Percentiles rank a stretch among this genome's conserved stretches.
Evolutionary conservation across 2,797 vertebrate genomes (phyloP).

Genomic region (Channallabes apus): DNA sequence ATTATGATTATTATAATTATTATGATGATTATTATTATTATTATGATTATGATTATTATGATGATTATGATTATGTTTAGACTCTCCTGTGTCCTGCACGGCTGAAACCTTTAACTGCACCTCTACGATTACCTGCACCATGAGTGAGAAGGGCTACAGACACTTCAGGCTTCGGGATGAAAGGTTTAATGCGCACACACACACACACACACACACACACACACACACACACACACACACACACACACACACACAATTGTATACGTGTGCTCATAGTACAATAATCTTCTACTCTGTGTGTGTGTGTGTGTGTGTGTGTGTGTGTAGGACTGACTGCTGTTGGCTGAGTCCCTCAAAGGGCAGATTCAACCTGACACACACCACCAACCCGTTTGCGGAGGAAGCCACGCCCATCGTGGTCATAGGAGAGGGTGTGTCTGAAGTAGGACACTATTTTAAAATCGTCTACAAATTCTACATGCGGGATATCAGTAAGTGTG

Average conservation of each 20-base stretch:
- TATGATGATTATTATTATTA: too few species aligned
- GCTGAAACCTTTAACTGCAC: constrained; percentile 73
- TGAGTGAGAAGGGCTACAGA: constrained; percentile 11
- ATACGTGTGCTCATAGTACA: background rate
- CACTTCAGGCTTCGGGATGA: constrained; percentile 62
- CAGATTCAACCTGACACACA: constrained; percentile 66
- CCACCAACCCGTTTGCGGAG: constrained; percentile 66
- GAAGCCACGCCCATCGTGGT: constrained; percentile 66
- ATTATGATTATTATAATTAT: too few species aligned
- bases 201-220: background rate
- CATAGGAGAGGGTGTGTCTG: constrained; percentile 66
- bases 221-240: background rate
- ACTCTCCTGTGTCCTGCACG: constrained; percentile 57
- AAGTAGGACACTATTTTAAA: constrained; percentile 23
- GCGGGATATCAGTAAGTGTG: constrained; percentile 64
- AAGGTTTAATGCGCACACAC: constrained; percentile 57
- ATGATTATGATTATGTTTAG: too few species aligned
- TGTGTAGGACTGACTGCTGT: constrained; percentile 51
- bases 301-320: constrained; percentile 23
- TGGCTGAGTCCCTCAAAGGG: constrained; percentile 10
- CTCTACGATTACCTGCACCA: constrained; percentile 63
- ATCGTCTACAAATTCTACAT: constrained; percentile 67
- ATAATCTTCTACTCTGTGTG: background rate
- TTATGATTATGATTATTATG: too few species aligned
- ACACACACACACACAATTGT: background rate